These are phyloP conservation scores for Hippoglossus hippoglossus DNA, from an alignment of 2,797 vertebrate species.

Conservation along the genomic window DNA sequence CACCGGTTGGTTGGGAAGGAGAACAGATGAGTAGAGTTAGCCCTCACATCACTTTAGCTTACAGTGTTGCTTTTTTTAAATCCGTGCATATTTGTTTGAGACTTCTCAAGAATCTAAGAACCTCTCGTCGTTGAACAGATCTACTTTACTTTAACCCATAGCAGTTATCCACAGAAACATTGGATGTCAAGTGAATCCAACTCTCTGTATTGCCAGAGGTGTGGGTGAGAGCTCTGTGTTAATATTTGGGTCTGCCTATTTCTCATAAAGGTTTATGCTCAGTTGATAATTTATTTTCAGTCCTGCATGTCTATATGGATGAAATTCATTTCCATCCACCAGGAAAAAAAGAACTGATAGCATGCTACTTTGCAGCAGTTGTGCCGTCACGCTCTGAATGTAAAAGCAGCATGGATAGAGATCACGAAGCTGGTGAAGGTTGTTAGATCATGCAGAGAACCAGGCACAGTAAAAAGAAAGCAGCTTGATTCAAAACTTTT, in stretches of 20 bases:
- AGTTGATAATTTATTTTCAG: neutral
- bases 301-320: neutral
- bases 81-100: too few species aligned
- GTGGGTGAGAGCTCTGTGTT: too few species aligned
- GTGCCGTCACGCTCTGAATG: too few species aligned
- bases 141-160: neutral
- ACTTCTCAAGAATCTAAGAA: too few species aligned
- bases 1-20: too few species aligned
- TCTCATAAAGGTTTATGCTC: neutral
- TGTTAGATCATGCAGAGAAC: constrained; percentile 12
- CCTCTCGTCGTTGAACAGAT: too few species aligned
- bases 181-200: too few species aligned
- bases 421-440: constrained; percentile 18
- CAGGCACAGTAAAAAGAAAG: constrained; percentile 30
- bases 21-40: too few species aligned
- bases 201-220: too few species aligned
- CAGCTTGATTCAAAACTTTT: constrained; percentile 37
- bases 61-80: too few species aligned
- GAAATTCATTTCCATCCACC: neutral
- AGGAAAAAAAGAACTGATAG: neutral
- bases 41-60: too few species aligned
- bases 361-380: neutral
- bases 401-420: neutral
- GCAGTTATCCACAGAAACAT: neutral
- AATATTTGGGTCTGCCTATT: neutral